These are phyloP conservation scores for Centruroides sculpturatus DNA, from an alignment of 1,140 invertebrate species.

Conservation along the genomic window DNA sequence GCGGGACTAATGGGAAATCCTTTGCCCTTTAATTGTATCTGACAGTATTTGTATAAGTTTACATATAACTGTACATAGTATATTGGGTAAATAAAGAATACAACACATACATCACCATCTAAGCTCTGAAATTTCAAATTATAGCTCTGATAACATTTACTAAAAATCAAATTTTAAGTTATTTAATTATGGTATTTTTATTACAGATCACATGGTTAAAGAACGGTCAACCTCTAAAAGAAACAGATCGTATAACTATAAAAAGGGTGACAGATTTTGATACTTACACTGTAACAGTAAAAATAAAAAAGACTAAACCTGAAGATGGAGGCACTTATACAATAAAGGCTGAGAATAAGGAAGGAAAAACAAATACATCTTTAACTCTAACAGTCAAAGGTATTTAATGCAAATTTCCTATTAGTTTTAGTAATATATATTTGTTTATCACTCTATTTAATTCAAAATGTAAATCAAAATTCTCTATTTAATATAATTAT, in stretches of 20 bases:
- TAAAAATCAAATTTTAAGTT: too few species aligned
- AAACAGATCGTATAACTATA: slow-evolving; percentile 47
- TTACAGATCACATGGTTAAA: slow-evolving; percentile 55
- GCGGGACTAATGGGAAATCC: too few species aligned
- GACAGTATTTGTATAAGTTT: too few species aligned
- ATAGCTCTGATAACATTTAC: too few species aligned
- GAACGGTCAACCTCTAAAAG: slow-evolving; percentile 53
- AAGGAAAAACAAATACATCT: slow-evolving; percentile 69
- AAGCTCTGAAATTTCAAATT: too few species aligned
- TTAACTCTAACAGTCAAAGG: slow-evolving; percentile 52
- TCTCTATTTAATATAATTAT: too few species aligned
- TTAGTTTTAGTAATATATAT: not conserved
- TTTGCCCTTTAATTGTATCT: too few species aligned
- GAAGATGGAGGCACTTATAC: slow-evolving; percentile 75
- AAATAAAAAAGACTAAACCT: slow-evolving; percentile 58
- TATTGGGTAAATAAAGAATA: too few species aligned
- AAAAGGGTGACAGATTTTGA: slow-evolving; percentile 71
- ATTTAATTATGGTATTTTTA: too few species aligned
- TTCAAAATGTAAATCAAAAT: too few species aligned
- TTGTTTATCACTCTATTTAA: not conserved
- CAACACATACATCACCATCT: too few species aligned
- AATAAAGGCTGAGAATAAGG: slow-evolving; percentile 69
- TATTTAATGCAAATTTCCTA: slow-evolving; percentile 7
- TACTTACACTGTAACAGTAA: slow-evolving; percentile 67
- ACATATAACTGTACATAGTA: too few species aligned